Conservation (phyloP, 2,113 vertebrate genomes). For the Melanocharis versteri region DNA sequence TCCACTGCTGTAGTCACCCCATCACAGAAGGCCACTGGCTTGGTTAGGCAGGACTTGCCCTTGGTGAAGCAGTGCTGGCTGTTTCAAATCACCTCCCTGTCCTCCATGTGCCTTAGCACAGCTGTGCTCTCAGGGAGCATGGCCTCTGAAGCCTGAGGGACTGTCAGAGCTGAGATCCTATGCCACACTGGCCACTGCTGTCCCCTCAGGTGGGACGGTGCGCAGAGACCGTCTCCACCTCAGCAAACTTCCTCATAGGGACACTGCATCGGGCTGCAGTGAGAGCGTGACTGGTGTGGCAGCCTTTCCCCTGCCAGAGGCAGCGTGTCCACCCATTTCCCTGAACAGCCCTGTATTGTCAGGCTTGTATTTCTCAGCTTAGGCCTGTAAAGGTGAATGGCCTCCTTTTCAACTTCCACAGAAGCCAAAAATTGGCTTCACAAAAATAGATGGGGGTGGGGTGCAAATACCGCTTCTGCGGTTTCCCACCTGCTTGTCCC, state of each 20-base stretch:
- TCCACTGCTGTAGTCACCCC: neutral
- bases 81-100: neutral
- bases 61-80: neutral
- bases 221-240: neutral
- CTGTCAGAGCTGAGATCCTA: neutral
- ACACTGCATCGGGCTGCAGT: neutral
- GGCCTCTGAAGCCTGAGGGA: neutral
- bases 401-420: neutral
- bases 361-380: neutral
- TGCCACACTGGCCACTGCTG: neutral
- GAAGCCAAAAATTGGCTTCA: neutral
- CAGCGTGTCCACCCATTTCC: rapidly evolving
- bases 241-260: neutral
- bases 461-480: neutral
- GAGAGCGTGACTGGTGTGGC: neutral
- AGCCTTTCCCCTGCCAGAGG: neutral
- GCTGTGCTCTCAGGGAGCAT: neutral
- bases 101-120: neutral
- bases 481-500: neutral
- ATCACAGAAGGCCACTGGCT: neutral
- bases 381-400: neutral
- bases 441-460: neutral
- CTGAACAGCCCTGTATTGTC: neutral
- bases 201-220: neutral
- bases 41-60: neutral